A percentile compares a stretch with the other conserved stretches of the same genome.
These are phyloP conservation scores for Andrena praecox DNA, from an alignment of 2,888 invertebrate genomes.

Conservation along the genomic window DNA sequence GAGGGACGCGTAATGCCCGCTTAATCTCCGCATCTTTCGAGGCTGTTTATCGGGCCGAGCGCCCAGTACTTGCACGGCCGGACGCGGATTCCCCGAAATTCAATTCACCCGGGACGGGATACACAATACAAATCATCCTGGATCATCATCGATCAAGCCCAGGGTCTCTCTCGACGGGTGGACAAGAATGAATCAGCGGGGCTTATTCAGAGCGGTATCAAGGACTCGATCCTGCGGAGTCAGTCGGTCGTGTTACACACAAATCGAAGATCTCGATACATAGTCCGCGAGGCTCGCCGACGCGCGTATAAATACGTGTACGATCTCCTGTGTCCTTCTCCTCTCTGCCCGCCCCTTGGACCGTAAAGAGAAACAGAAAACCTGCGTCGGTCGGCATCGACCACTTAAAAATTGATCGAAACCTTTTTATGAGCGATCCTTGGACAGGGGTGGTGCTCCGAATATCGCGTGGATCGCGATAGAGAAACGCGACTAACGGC, in stretches of 20 bases:
- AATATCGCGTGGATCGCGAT: conserved; percentile 63
- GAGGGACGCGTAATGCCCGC: conserved; percentile 37
- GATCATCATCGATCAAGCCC: conserved; percentile 72
- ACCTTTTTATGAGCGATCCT: conserved; percentile 70
- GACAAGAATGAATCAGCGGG: conserved; percentile 73
- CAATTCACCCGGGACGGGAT: conserved; percentile 57
- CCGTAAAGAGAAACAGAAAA: conserved; percentile 41
- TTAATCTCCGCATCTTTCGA: conserved; percentile 54
- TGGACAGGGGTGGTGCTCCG: conserved; percentile 62
- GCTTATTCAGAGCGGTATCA: conserved; percentile 65
- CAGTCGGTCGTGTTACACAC: conserved; percentile 60
- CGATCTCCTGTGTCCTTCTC: conserved; percentile 2
- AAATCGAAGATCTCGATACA: conserved; percentile 60
- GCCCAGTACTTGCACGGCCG: conserved; percentile 8
- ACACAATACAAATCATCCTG: conserved; percentile 68
- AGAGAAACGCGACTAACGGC: conserved; percentile 28
- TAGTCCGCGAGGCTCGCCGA: conserved; percentile 40
- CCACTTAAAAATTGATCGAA: conserved; percentile 75
- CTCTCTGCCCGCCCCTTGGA: not conserved
- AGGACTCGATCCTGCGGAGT: conserved; percentile 58
- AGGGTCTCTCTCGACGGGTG: conserved; percentile 62
- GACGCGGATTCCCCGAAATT: conserved; percentile 64
- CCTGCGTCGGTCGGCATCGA: conserved; percentile 27
- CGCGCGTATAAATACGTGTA: conserved; percentile 42
- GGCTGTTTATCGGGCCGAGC: conserved; percentile 24